A percentile compares a stretch with the other conserved stretches of the same genome.
Evolutionary conservation across 2,113 vertebrate genomes (phyloP).

Genomic region (Neogale vison): DNA sequence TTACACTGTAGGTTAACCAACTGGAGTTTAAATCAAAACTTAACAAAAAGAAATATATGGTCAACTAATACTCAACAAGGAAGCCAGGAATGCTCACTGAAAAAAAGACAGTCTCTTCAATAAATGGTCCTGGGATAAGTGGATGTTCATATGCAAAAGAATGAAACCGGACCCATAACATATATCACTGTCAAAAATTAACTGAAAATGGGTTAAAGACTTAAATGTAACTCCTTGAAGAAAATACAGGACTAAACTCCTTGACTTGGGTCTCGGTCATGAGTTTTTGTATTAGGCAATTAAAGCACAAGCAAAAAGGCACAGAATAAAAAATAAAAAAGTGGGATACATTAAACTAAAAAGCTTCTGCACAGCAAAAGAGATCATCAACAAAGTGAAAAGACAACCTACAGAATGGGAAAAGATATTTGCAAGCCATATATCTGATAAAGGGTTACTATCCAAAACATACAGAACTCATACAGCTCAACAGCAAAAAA

Average conservation of each 20-base stretch:
- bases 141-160: not conserved
- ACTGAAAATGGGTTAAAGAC: not conserved
- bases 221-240: not conserved
- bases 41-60: not conserved
- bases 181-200: not conserved
- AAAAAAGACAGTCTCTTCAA: not conserved
- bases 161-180: not conserved
- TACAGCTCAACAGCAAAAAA: not conserved
- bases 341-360: not conserved
- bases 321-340: not conserved
- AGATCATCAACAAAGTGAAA: not conserved
- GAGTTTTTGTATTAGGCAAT: not conserved
- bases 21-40: not conserved
- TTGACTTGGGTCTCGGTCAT: not conserved
- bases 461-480: not conserved
- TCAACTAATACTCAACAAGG: not conserved
- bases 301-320: not conserved
- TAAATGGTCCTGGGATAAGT: not conserved
- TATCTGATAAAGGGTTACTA: not conserved
- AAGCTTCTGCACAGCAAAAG: not conserved
- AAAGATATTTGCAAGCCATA: not conserved
- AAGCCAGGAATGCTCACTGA: not conserved
- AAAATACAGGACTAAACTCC: not conserved
- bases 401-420: not conserved
- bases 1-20: not conserved